Base-by-base conservation (phyloP, 1,140 invertebrate species). In the Ylistrum balloti region DNA sequence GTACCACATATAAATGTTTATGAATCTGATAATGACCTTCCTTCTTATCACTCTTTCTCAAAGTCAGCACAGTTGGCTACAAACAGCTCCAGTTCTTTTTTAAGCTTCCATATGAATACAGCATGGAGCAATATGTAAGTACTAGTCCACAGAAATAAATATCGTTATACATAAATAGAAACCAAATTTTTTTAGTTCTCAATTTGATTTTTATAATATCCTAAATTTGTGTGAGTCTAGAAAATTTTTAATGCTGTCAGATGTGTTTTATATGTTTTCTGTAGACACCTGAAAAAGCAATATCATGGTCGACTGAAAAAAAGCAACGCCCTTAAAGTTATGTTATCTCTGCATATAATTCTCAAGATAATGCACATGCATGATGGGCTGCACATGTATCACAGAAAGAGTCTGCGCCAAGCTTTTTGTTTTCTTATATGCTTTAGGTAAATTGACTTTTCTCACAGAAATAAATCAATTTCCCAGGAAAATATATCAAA, bases 1-100 rank as follows among this genome's bases (percentile, higher is more conserved):
- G 20, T 74, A 74, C 28, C 56, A 74, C 56, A 74, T 48, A 20
- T 74, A 74, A 74, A 74, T 74, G 56, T 74, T 74, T 74, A 74
- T 28, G 20, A 74, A 74, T 74, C 56, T 28, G 56, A 74, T 74
- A 74, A 74, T 74, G 56, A 74, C 56, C n/a, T 28, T 3, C 56
- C 56, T 74, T n/a, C 56, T 74, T 74, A 74, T 74, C 56, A 74
- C 56, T 28, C 5, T 5, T 74, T 74, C 56, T 17, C 56, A 45
- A 45, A 45, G 41, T 74, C 22, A 74, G 56, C 56, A 74, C 56
- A 74, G 56, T 74, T 28, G 56, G 56, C 1, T 74, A 74, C n/a
- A 28, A 28, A 74, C 56, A 3, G 56, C n/a, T 74, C 7, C 1
- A 74, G 56, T 28, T 28, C 56, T 28, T n/a, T 74, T 74, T 74